These are phyloP conservation scores for Stylophora pistillata DNA, from an alignment of 64 coral and sea anemone species.

Conservation along the genomic window DNA sequence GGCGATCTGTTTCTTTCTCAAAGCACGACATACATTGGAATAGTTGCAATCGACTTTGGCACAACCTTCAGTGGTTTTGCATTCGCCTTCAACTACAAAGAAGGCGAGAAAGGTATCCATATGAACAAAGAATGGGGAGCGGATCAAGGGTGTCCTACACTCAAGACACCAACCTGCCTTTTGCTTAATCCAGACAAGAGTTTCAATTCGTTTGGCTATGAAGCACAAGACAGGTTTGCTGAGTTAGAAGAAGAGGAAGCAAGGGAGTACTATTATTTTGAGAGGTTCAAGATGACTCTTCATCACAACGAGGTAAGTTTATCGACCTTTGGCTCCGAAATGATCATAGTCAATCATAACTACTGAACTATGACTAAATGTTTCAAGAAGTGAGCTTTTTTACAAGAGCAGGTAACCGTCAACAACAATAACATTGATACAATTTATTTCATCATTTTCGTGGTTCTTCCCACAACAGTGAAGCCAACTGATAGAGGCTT, in stretches of 20 bases:
- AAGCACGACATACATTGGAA: too few relatives aligned
- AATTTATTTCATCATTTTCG: too few relatives aligned
- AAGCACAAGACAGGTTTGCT: constrained; percentile 9
- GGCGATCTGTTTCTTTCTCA: too few relatives aligned
- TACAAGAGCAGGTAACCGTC: too few relatives aligned
- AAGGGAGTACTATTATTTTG: background rate
- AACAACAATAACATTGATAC: too few relatives aligned
- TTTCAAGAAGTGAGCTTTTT: too few relatives aligned
- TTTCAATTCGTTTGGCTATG: background rate
- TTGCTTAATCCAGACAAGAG: constrained; percentile 7
- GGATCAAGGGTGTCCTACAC: background rate
- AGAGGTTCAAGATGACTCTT: background rate
- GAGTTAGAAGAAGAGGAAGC: background rate
- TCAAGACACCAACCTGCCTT: background rate
- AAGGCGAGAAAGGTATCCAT: background rate
- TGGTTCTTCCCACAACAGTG: too few relatives aligned
- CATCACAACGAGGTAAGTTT: background rate
- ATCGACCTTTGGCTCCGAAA: too few relatives aligned
- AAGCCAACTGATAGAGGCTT: too few relatives aligned
- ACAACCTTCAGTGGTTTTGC: background rate
- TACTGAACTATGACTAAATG: too few relatives aligned
- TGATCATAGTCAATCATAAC: too few relatives aligned
- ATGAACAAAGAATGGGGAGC: background rate
- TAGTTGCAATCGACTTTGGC: background rate
- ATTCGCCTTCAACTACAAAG: background rate